Percentiles rank a stretch among this genome's conserved stretches.
phyloP scores from a whole-genome alignment of 2,888 invertebrate species.

The Chamaedrilus cognettii region DNA sequence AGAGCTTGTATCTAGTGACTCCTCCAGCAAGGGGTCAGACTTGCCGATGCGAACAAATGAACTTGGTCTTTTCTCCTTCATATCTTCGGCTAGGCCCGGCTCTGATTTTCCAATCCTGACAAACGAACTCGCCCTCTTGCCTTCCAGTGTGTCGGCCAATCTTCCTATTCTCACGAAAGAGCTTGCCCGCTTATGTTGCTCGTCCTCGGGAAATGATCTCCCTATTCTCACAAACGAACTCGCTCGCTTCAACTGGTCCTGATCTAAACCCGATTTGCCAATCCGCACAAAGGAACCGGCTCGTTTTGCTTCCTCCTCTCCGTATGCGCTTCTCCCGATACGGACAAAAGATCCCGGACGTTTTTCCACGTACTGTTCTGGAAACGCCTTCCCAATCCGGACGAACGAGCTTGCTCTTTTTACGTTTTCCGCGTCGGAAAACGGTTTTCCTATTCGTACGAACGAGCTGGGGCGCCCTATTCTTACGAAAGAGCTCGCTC shows the following conservation, averaged over 20 bases:
- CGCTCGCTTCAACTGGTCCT: neutral
- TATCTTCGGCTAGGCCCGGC: too few species aligned
- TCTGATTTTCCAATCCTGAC: too few species aligned
- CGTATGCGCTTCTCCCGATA: neutral
- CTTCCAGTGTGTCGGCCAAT: too few species aligned
- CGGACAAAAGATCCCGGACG: too few species aligned
- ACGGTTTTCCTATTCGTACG: constrained; percentile 4
- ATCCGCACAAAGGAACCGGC: constrained; percentile 12
- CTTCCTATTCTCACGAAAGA: neutral
- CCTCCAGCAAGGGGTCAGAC: too few species aligned
- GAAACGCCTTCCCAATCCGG: constrained; percentile 20
- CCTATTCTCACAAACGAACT: constrained; percentile 26
- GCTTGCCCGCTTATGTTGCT: neutral
- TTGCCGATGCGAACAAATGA: too few species aligned
- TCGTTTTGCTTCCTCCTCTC: constrained; percentile 1
- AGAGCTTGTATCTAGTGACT: too few species aligned
- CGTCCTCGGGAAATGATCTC: neutral
- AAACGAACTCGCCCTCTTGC: too few species aligned
- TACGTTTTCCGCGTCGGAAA: neutral
- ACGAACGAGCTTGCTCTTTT: constrained; percentile 29
- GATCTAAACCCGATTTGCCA: constrained; percentile 6
- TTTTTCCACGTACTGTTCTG: neutral
- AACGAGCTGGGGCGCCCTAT: constrained; percentile 10
- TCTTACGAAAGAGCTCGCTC: neutral
- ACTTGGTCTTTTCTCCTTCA: too few species aligned